Conservation (phyloP, 2,888 invertebrate genomes). For the Cephus spinipes region DNA sequence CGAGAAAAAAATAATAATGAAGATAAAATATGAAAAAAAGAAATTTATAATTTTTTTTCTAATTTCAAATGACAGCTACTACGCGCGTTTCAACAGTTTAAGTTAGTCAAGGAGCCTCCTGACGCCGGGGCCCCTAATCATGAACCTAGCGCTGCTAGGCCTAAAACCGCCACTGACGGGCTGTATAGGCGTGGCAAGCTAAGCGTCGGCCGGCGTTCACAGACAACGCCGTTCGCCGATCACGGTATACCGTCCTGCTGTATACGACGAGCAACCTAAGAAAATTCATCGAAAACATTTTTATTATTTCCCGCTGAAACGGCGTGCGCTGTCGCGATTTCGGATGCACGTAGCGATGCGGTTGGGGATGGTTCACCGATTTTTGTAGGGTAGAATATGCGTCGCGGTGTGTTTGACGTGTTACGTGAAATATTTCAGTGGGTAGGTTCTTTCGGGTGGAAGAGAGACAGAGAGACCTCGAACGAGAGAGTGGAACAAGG, state of each 20-base stretch:
- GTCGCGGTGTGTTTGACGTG: not conserved
- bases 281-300: constrained; percentile 61
- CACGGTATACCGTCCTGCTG: constrained; percentile 19
- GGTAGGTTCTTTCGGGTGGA: not conserved
- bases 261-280: constrained; percentile 47
- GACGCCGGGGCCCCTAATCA: constrained; percentile 36
- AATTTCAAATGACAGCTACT: not conserved
- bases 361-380: not conserved
- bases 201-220: constrained; percentile 19
- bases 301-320: constrained; percentile 34
- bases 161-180: constrained; percentile 51
- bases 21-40: not conserved
- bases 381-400: not conserved
- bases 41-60: not conserved
- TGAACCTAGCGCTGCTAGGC: constrained; percentile 44
- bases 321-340: not conserved
- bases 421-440: not conserved
- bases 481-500: not conserved
- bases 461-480: not conserved
- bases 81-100: not conserved
- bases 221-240: constrained; percentile 17
- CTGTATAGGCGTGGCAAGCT: constrained; percentile 12
- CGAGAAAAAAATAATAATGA: not conserved
- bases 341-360: constrained; percentile 7
- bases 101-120: not conserved